Evolutionary conservation across 2,888 invertebrate genomes (phyloP).

Genomic region (Amphipyra berbera): DNA sequence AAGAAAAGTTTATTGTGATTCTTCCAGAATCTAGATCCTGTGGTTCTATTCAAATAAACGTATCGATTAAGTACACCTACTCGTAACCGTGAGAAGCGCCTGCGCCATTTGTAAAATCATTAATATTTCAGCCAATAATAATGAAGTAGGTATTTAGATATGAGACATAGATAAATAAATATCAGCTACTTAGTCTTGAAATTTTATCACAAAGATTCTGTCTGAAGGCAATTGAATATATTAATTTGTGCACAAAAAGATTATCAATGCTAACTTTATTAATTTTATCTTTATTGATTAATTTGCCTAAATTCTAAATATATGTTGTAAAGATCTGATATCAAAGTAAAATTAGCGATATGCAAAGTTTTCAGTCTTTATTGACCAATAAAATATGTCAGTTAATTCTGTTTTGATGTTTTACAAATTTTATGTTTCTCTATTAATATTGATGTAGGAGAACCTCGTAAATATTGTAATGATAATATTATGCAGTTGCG

Average conservation of each 20-base stretch:
- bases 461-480: slow-evolving; percentile 31
- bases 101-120: background rate
- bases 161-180: background rate
- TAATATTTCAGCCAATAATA: slow-evolving; percentile 21
- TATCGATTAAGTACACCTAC: no score
- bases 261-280: background rate
- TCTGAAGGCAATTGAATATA: no score
- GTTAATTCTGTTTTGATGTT: background rate
- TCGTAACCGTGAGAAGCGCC: slow-evolving; percentile 43
- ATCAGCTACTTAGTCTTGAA: background rate
- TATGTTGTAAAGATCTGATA: slow-evolving; percentile 1
- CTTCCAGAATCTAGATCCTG: no score
- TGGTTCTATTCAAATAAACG: no score
- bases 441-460: slow-evolving; percentile 20
- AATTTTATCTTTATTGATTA: background rate
- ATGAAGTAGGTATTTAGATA: slow-evolving; percentile 4
- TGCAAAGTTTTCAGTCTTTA: background rate
- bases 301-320: background rate
- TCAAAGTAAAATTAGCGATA: background rate
- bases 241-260: no score
- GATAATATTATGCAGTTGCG: slow-evolving; percentile 10
- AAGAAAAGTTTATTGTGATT: no score
- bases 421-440: slow-evolving; percentile 7
- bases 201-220: no score
- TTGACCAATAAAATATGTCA: background rate